Evolutionary conservation across 2,888 invertebrate genomes (phyloP), one percentile per base, ranked within the genome.

Genomic region (Crioceris asparagi): DNA sequence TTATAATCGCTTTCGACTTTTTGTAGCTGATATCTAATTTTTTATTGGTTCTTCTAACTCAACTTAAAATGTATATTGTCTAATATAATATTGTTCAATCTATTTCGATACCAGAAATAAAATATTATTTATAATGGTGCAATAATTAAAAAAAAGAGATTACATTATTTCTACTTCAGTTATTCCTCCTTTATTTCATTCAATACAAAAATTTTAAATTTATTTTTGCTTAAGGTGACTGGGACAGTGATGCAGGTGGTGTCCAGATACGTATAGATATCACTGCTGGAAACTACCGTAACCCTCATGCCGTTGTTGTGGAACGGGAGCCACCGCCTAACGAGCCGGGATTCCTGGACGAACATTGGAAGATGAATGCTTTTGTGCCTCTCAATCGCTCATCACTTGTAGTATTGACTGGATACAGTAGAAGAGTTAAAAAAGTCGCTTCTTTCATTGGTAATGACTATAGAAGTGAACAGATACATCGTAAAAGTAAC

Each of bases 401-500:
- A 0, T 52, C 56, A 7, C 42, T 58, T 23, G 40, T 62, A 10
- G 48, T 58, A 11, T 36, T 61, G 2, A 52, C 47, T 10, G 58
- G 53, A 1, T 41, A 50, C 2, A 48, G 56, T 15, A 35, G 38
- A 7, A 50, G 50, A 19, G 48, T 46, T 16, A 55, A 54, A 38
- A 48, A 53, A 25, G 40, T 57, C 2, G 57, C 56, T 1, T 48
- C 52, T 6, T 61, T 60, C 44, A 49, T 60, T 40, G 61, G 61
- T 59, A 50, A 45, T 40, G 7, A 29, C 6, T n/a, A 10, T 8
- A 29, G 21, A 21, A 21, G 10, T n/a, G n/a, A n/a, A n/a, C n/a
- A n/a, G n/a, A n/a, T n/a, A n/a, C n/a, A n/a, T n/a, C n/a, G n/a
- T n/a, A n/a, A n/a, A n/a, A n/a, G n/a, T n/a, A n/a, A n/a, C n/a